Conservation (phyloP, 2,797 vertebrate species). For the Diplodus sargus region DNA sequence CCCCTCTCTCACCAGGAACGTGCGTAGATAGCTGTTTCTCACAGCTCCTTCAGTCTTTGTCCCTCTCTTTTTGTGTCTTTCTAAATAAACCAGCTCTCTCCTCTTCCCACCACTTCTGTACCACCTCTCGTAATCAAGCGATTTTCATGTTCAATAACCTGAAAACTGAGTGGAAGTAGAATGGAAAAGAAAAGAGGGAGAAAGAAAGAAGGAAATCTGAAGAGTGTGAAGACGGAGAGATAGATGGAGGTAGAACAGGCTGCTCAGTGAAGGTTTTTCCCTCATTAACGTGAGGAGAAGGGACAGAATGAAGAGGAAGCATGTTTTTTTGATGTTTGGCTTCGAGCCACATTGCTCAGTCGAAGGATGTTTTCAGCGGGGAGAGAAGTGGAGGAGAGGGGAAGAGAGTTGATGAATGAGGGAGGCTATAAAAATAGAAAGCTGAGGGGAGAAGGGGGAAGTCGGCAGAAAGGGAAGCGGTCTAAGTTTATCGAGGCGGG, state of each 20-base stretch:
- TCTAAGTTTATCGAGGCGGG: slow-evolving; percentile 53
- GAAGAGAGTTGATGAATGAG: slow-evolving; percentile 69
- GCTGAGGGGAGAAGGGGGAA: slow-evolving; percentile 39
- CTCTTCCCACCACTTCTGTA: not conserved
- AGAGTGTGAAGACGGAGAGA: slow-evolving; percentile 44
- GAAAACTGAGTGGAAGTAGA: slow-evolving; percentile 37
- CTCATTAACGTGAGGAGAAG: slow-evolving; percentile 63
- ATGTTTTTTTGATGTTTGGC: slow-evolving; percentile 50
- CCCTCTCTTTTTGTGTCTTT: slow-evolving; percentile 9
- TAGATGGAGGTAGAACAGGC: slow-evolving; percentile 46
- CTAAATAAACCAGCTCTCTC: slow-evolving; percentile 5
- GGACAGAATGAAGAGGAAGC: slow-evolving; percentile 63
- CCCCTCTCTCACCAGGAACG: not conserved
- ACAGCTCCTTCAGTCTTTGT: not conserved
- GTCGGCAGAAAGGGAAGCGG: slow-evolving; percentile 61
- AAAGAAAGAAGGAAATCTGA: slow-evolving; percentile 30
- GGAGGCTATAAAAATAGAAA: slow-evolving; percentile 69
- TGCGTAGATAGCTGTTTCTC: slow-evolving; percentile 21
- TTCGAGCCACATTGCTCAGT: slow-evolving; percentile 62
- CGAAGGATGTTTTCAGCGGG: slow-evolving; percentile 54
- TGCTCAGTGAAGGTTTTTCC: slow-evolving; percentile 46
- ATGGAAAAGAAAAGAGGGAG: slow-evolving; percentile 18
- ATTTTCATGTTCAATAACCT: slow-evolving; percentile 49
- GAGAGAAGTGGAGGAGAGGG: slow-evolving; percentile 29
- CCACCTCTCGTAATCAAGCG: slow-evolving; percentile 29